Conservation (phyloP, 2,888 invertebrate species). For the Synergus umbraculus region DNA sequence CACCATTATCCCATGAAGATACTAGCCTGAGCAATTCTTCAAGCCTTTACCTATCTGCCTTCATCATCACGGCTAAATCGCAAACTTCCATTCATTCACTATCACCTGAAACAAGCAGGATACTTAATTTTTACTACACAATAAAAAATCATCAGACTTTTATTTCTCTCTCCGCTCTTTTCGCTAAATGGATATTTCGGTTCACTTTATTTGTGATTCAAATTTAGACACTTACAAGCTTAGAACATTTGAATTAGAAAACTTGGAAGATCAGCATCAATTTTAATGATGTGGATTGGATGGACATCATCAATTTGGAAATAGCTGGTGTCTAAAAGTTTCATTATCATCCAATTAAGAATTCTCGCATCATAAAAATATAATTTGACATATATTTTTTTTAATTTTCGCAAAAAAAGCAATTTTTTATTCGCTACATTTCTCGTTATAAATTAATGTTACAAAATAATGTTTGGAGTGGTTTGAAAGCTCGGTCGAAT, state of each 20-base stretch:
- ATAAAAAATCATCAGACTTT: not conserved
- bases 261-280: not conserved
- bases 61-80: conserved; percentile 32
- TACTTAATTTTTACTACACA: conserved; percentile 8
- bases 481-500: conserved; percentile 23
- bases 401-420: not conserved
- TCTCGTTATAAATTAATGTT: conserved; percentile 5
- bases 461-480: conserved; percentile 15
- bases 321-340: not conserved
- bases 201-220: no score
- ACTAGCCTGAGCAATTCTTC: conserved; percentile 39
- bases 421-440: not conserved
- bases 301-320: not conserved
- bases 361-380: no score
- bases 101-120: not conserved
- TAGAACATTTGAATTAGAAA: no score
- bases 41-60: conserved; percentile 30
- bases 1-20: conserved; percentile 40
- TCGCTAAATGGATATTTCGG: no score
- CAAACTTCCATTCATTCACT: conserved; percentile 20
- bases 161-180: not conserved
- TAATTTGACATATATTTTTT: no score
- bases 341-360: no score
- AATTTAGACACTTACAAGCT: no score
- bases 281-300: not conserved